Conservation (phyloP, 2,888 invertebrate species). For the Meiosimyza platycephala region DNA sequence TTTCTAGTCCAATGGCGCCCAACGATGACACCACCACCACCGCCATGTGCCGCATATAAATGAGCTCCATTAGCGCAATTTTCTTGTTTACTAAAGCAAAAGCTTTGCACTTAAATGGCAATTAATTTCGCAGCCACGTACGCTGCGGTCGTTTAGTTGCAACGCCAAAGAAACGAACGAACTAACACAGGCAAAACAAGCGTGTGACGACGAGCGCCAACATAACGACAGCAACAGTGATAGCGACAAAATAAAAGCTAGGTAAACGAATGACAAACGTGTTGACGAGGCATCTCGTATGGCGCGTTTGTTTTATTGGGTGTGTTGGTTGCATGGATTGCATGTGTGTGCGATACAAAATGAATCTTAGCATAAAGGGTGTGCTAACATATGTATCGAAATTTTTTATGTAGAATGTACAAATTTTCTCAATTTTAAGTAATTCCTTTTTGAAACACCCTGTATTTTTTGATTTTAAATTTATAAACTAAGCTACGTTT, state of each 20-base stretch:
- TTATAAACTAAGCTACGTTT: too few relatives aligned
- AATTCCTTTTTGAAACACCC: too few relatives aligned
- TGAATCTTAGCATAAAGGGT: too few relatives aligned
- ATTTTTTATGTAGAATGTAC: too few relatives aligned
- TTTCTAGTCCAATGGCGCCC: too few relatives aligned
- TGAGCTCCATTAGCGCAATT: slow-evolving; percentile 57
- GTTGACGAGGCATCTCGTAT: slow-evolving; percentile 17
- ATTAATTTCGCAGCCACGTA: slow-evolving; percentile 65
- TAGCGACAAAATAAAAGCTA: not conserved
- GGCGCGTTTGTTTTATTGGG: slow-evolving; percentile 17
- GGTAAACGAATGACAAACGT: slow-evolving; percentile 32
- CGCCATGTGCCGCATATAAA: slow-evolving; percentile 32
- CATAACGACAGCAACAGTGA: not conserved
- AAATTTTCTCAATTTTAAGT: too few relatives aligned
- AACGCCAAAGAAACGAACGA: not conserved
- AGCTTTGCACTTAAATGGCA: slow-evolving; percentile 65
- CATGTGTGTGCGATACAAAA: not conserved
- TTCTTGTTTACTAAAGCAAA: slow-evolving; percentile 61
- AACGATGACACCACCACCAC: not conserved
- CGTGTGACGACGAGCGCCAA: too few relatives aligned
- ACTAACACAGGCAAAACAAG: too few relatives aligned
- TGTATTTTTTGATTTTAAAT: too few relatives aligned
- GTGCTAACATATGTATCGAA: too few relatives aligned
- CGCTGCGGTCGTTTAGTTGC: slow-evolving; percentile 62
- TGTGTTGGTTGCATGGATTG: slow-evolving; percentile 25